These are phyloP conservation scores for Pristionchus arcanus DNA, from an alignment of 2,888 invertebrate species.

Conservation along the genomic window DNA sequence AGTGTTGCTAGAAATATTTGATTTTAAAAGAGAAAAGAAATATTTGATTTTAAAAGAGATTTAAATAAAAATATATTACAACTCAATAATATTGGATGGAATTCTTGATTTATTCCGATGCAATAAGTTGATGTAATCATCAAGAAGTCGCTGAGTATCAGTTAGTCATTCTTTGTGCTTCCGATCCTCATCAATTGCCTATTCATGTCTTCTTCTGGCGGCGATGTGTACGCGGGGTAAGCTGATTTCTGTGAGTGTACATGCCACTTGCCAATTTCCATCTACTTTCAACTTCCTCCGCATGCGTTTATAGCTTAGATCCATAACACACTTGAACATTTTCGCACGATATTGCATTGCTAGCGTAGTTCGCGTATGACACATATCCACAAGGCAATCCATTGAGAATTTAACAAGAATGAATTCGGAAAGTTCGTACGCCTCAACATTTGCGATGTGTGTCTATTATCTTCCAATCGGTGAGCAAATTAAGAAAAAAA, in stretches of 20 bases:
- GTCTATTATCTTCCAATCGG: constrained; percentile 66
- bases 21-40: no score
- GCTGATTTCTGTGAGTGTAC: not conserved
- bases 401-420: not conserved
- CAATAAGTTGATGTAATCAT: not conserved
- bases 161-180: not conserved
- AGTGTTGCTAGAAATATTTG: no score
- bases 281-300: not conserved
- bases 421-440: constrained; percentile 10
- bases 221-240: not conserved
- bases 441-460: constrained; percentile 69
- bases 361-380: not conserved
- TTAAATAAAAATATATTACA: no score
- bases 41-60: no score
- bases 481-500: constrained; percentile 24
- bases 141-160: not conserved
- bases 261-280: no score
- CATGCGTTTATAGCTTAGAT: not conserved
- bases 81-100: no score
- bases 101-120: no score
- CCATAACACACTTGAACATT: not conserved
- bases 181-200: not conserved
- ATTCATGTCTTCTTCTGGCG: not conserved
- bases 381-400: no score
- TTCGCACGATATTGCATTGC: not conserved